Conservation (phyloP, 1,140 invertebrate genomes). For the Arion vulgaris region DNA sequence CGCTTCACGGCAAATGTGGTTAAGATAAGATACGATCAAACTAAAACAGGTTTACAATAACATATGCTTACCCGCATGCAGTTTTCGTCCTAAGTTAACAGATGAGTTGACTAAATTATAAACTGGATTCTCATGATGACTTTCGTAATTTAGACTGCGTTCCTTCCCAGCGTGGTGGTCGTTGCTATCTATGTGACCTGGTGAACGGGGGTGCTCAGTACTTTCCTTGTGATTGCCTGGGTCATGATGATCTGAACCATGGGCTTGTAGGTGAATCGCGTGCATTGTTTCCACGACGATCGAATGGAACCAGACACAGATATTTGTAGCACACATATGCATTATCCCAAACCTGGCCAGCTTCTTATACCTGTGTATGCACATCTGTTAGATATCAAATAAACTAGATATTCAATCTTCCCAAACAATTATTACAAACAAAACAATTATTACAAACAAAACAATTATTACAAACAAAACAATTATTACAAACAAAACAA, state of each 20-base stretch:
- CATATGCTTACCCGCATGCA: background rate
- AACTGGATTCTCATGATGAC: background rate
- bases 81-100: background rate
- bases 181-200: background rate
- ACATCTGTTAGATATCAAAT: slow-evolving; percentile 50
- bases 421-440: no score
- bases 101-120: background rate
- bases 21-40: no score
- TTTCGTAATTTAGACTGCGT: background rate
- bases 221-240: background rate
- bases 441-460: no score
- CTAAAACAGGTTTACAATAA: no score
- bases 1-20: no score
- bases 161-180: background rate
- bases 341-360: slow-evolving; percentile 95
- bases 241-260: background rate
- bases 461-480: no score
- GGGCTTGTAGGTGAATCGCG: slow-evolving; percentile 32
- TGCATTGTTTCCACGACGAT: slow-evolving; percentile 58
- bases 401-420: no score
- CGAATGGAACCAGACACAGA: slow-evolving; percentile 83
- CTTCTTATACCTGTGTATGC: slow-evolving; percentile 80
- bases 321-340: slow-evolving; percentile 97
- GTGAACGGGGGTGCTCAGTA: background rate
- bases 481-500: no score